Conservation (phyloP, 2,113 vertebrate genomes). For the Oncorhynchus nerka region DNA sequence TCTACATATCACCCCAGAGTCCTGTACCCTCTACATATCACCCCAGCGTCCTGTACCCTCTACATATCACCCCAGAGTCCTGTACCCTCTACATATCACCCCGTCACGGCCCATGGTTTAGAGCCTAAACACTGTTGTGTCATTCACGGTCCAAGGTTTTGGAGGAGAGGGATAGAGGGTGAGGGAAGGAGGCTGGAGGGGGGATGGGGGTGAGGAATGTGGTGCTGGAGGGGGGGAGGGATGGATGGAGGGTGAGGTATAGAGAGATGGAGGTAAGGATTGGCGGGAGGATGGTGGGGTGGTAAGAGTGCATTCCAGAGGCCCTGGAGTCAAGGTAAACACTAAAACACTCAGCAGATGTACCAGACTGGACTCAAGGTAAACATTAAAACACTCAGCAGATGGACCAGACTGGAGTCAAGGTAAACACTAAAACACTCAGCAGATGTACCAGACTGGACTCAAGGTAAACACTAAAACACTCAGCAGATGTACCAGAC, state of each 20-base stretch:
- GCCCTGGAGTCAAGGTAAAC: background rate
- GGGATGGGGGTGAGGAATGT: background rate
- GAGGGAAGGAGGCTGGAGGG: background rate
- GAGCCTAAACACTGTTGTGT: background rate
- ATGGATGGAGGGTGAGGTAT: too few species aligned
- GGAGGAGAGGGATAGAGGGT: background rate
- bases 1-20: too few species aligned
- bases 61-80: slow-evolving; percentile 18
- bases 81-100: slow-evolving; percentile 8
- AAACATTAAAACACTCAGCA: too few species aligned
- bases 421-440: too few species aligned
- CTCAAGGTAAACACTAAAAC: too few species aligned
- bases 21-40: too few species aligned
- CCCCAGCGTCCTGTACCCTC: slow-evolving; percentile 19
- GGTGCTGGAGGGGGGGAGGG: too few species aligned
- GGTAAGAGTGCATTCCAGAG: slow-evolving; percentile 8
- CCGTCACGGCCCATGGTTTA: too few species aligned
- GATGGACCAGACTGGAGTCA: too few species aligned
- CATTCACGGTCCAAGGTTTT: slow-evolving; percentile 10
- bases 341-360: too few species aligned
- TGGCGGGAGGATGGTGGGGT: slow-evolving; percentile 2
- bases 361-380: too few species aligned
- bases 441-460: background rate
- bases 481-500: too few species aligned
- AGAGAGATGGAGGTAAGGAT: background rate